Evolutionary conservation across 2,888 invertebrate species (phyloP), one percentile per base, ranked within the genome.

Genomic region (Hecatera dysodea): DNA sequence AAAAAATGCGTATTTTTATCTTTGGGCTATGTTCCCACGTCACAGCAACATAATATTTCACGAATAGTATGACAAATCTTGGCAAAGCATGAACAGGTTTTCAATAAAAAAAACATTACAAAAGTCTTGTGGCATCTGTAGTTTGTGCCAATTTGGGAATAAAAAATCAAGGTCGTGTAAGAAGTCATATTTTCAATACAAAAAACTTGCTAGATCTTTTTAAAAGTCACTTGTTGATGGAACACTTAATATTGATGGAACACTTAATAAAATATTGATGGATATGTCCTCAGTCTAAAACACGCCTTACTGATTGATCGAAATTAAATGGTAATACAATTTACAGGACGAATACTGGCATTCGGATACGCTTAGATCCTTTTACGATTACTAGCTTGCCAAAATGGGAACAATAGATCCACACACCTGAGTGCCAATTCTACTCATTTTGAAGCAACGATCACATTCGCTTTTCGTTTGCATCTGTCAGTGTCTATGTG

Each of bases 1-100:
- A 39, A 50, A 39, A 53, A 36, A 36, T 17, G 9, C n/a, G 63
- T 63, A n/a, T 53, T 36, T 63, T 53, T 53, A 50, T 29, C 29
- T 29, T 7, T n/a, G 7, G 2, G 15, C 22, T 33, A 7, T 33
- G 6, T n/a, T 53, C 29, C n/a, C 19, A 55, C 29, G 15, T 61
- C 44, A 0, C 8, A 36, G 59, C 44, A 66, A 67, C 72, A 24
- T 6, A 52, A 48, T 57, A 12, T 27, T 9, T 12, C 50, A 44
- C 19, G 15, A 39, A 50, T n/a, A 44, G 24, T 53, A 59, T 48
- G n/a, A 66, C 48, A 12, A 29, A 53, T 72, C 33, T 72, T 78
- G 78, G 62, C 76, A 72, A 15, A 29, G 29, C 6, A 39, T 42
- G 24, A 39, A 52, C 19, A 55, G 17, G 0, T 39, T 60, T 62